Evolutionary conservation across 1,140 invertebrate species (phyloP).

Genomic region (Amyelois transitella): DNA sequence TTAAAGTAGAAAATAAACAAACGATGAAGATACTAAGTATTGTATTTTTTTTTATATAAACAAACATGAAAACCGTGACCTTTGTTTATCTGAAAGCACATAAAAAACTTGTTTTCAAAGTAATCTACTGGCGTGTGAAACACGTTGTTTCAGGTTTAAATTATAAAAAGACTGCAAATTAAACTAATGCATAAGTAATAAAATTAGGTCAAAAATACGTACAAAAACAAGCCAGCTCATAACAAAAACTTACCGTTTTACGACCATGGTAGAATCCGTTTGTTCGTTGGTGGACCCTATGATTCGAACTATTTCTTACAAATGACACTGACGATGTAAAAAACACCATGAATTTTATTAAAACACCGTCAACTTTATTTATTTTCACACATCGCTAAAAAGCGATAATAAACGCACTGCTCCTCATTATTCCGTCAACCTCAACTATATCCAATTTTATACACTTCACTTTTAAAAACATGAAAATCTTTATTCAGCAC

Average conservation of each 20-base stretch:
- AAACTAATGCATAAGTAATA: background rate
- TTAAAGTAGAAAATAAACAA: too few species aligned
- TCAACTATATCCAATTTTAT: too few species aligned
- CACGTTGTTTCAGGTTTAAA: background rate
- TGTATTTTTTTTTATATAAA: too few species aligned
- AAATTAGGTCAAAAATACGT: background rate
- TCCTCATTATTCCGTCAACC: conserved; percentile 58
- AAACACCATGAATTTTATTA: conserved; percentile 70
- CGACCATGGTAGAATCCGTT: conserved; percentile 74
- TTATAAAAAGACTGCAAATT: background rate
- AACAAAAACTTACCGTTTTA: conserved; percentile 68
- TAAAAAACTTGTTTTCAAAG: background rate
- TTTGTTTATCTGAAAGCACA: background rate
- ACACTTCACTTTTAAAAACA: conserved; percentile 58
- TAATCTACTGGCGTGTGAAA: background rate
- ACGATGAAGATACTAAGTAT: too few species aligned
- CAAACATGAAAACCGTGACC: conserved; percentile 1
- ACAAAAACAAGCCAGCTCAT: conserved; percentile 4
- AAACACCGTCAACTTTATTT: conserved; percentile 65
- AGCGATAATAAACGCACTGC: conserved; percentile 61
- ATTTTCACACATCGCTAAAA: conserved; percentile 66
- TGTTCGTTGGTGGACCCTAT: conserved; percentile 72
- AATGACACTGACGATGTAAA: conserved; percentile 55
- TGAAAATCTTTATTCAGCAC: conserved; percentile 21
- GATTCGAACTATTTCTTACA: conserved; percentile 67